A percentile compares a stretch with the other conserved stretches of the same genome.
These are phyloP conservation scores for Cyclophora albipunctata DNA, from an alignment of 2,888 invertebrate species.

Conservation along the genomic window DNA sequence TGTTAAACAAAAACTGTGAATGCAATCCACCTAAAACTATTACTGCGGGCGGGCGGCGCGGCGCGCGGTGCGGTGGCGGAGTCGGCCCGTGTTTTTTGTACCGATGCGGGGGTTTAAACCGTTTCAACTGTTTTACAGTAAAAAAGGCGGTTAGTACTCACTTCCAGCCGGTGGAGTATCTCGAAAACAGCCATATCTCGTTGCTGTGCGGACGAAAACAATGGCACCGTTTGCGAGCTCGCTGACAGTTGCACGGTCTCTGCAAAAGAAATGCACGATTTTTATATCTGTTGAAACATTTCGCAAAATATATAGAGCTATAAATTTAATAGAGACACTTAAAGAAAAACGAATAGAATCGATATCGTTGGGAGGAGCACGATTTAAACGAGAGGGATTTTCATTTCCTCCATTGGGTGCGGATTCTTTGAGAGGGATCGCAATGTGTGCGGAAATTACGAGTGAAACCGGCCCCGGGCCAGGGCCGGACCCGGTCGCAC, in stretches of 20 bases:
- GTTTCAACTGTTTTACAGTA: conserved; percentile 18
- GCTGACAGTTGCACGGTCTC: conserved; percentile 94
- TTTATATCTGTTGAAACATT: conserved; percentile 18
- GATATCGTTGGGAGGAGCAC: conserved; percentile 37
- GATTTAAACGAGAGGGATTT: conserved; percentile 57
- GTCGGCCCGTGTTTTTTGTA: conserved; percentile 20
- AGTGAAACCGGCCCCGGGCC: conserved; percentile 46
- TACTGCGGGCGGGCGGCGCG: conserved; percentile 16
- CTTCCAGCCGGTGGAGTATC: conserved; percentile 98
- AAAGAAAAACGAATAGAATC: conserved; percentile 20
- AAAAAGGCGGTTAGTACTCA: conserved; percentile 49
- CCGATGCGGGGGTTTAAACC: conserved; percentile 24
- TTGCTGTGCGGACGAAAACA: conserved; percentile 94
- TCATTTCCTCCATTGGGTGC: conserved; percentile 49
- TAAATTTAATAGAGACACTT: conserved; percentile 19
- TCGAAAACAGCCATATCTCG: conserved; percentile 97
- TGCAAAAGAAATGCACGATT: conserved; percentile 69
- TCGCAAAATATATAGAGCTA: conserved; percentile 13
- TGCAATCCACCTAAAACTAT: conserved; percentile 32
- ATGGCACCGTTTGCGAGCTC: conserved; percentile 90
- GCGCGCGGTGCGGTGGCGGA: conserved; percentile 13
- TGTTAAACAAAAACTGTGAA: conserved; percentile 39
- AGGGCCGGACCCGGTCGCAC: conserved; percentile 35
- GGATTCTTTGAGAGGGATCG: conserved; percentile 43
- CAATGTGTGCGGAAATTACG: conserved; percentile 55